Percentiles rank a stretch among this genome's conserved stretches.
These are phyloP conservation scores for Psylliodes chrysocephalus DNA, from an alignment of 2,888 invertebrate genomes.

Conservation along the genomic window DNA sequence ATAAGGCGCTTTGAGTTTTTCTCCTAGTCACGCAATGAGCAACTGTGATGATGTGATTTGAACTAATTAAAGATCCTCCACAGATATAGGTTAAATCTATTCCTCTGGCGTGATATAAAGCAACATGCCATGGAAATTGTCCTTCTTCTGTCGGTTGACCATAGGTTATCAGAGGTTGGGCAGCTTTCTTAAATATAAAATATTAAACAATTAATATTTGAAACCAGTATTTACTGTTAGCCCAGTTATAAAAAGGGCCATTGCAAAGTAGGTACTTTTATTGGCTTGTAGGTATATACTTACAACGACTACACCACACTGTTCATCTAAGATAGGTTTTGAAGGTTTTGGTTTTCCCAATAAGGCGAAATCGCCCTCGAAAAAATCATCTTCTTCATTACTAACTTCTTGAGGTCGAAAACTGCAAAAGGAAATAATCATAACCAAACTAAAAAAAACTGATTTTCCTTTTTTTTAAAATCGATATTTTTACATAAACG, in stretches of 20 bases:
- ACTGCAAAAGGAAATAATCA: background rate
- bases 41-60: conserved; percentile 56
- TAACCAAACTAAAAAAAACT: no score
- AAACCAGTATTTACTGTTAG: no score
- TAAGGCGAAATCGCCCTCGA: conserved; percentile 55
- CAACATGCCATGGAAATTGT: conserved; percentile 77
- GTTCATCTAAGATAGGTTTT: conserved; percentile 33
- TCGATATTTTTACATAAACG: no score
- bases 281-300: no score
- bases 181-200: conserved; percentile 49
- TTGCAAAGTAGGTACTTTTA: no score
- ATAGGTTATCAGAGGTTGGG: conserved; percentile 70
- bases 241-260: no score
- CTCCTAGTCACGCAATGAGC: conserved; percentile 60
- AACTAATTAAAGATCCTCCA: conserved; percentile 57
- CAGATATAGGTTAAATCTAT: conserved; percentile 60
- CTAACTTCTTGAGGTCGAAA: conserved; percentile 7
- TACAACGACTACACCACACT: conserved; percentile 59
- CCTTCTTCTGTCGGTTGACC: conserved; percentile 71
- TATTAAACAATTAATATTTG: no score
- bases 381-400: conserved; percentile 55
- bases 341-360: conserved; percentile 36
- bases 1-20: conserved; percentile 48
- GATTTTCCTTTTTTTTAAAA: no score
- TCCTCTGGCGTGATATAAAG: conserved; percentile 68